A percentile compares a stretch with the other conserved stretches of the same genome.
Conservation (phyloP, 2,113 vertebrate genomes). For the Scomber colias region DNA sequence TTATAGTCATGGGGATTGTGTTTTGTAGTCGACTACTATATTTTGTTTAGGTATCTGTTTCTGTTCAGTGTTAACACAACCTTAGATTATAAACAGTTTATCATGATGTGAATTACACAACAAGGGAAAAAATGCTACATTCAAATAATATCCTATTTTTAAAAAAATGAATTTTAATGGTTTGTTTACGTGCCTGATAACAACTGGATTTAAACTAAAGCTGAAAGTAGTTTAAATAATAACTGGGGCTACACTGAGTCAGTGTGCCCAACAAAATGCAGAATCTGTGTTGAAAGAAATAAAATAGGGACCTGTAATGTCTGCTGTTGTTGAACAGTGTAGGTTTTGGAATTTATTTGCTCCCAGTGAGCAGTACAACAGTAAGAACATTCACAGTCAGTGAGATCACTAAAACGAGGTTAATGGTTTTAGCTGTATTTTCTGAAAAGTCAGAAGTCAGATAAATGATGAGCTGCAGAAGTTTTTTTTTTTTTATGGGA, state of each 20-base stretch:
- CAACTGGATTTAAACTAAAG: background rate
- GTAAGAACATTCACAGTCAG: conserved; percentile 64
- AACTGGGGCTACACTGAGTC: background rate
- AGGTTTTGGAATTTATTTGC: conserved; percentile 51
- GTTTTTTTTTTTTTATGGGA: background rate
- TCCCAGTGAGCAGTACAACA: conserved; percentile 45
- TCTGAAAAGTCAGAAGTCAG: conserved; percentile 2
- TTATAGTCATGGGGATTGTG: background rate
- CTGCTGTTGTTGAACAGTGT: conserved; percentile 35
- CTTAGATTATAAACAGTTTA: background rate
- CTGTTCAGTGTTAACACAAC: background rate
- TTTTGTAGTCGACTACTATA: background rate
- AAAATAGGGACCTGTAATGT: conserved; percentile 16
- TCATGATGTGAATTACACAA: background rate
- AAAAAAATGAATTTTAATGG: background rate
- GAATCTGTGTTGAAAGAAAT: conserved; percentile 37
- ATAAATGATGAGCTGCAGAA: conserved; percentile 18
- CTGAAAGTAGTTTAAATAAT: background rate
- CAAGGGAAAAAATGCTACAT: background rate
- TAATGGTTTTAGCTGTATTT: conserved; percentile 44
- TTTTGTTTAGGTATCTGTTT: background rate
- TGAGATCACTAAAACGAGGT: conserved; percentile 66
- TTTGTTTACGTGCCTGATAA: conserved; percentile 20
- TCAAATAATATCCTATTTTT: background rate
- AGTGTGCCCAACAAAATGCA: conserved; percentile 1